Evolutionary conservation across 2,888 invertebrate genomes (phyloP).

Genomic region (Lagria hirta): DNA sequence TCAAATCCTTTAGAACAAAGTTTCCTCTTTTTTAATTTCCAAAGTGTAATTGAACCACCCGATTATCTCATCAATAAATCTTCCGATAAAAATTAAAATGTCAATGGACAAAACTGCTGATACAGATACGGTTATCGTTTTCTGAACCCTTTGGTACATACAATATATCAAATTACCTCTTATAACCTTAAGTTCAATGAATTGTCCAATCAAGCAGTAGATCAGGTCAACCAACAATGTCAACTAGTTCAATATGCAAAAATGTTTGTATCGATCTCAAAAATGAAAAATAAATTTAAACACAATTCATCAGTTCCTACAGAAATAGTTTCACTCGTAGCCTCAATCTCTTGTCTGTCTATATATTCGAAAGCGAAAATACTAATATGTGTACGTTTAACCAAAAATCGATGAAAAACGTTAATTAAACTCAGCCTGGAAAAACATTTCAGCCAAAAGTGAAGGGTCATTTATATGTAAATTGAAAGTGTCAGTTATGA

Average conservation of each 20-base stretch:
- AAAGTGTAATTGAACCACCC: conserved; percentile 3
- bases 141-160: too few relatives aligned
- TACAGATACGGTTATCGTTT: too few relatives aligned
- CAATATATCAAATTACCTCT: too few relatives aligned
- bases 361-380: conserved; percentile 12
- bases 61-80: conserved; percentile 9
- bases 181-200: too few relatives aligned
- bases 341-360: background rate
- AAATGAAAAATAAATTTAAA: conserved; percentile 1
- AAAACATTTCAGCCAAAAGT: conserved; percentile 28
- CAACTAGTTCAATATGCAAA: conserved; percentile 1
- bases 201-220: conserved; percentile 3
- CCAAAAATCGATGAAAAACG: conserved; percentile 24
- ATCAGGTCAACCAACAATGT: conserved; percentile 1
- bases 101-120: too few relatives aligned
- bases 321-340: conserved; percentile 1
- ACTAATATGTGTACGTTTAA: conserved; percentile 1
- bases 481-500: conserved; percentile 27
- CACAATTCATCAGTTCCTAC: background rate
- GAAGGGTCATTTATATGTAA: conserved; percentile 30
- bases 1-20: conserved; percentile 4
- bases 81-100: conserved; percentile 9
- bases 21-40: conserved; percentile 1
- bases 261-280: background rate
- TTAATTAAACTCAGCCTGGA: conserved; percentile 22